phyloP scores from a whole-genome alignment of 2,888 invertebrate species.

The Encarsia formosa region DNA sequence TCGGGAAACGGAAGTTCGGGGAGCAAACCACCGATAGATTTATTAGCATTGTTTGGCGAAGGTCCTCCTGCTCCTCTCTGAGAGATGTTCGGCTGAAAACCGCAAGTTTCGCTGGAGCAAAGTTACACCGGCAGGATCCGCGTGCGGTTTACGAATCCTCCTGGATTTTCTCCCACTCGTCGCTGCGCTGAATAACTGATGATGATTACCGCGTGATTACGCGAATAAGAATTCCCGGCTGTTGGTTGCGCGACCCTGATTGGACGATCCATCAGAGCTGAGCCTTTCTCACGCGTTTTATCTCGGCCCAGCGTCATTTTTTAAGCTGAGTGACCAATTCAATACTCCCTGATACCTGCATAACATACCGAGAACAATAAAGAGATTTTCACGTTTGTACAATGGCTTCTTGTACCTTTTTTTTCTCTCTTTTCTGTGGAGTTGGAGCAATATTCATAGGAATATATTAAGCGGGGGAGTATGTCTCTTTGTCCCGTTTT shows the following conservation, averaged over 20 bases:
- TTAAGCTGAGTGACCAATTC: too few species aligned
- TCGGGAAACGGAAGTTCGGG: constrained; percentile 23
- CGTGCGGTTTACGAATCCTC: too few species aligned
- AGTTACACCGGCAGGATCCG: constrained; percentile 22
- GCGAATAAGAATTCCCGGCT: too few species aligned
- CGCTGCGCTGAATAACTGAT: background rate
- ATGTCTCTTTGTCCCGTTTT: constrained; percentile 24
- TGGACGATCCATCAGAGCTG: constrained; percentile 58
- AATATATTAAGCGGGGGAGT: constrained; percentile 45
- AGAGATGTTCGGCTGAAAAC: constrained; percentile 34
- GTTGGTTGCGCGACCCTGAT: constrained; percentile 57
- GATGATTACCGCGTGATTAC: too few species aligned
- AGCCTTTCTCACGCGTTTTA: constrained; percentile 25
- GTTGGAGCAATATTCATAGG: constrained; percentile 46
- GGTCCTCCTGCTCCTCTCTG: constrained; percentile 31
- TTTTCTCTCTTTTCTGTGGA: constrained; percentile 2
- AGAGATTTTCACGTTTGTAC: too few species aligned
- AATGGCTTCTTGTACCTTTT: background rate
- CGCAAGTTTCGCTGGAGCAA: constrained; percentile 31
- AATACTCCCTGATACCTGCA: too few species aligned
- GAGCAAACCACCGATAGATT: constrained; percentile 24
- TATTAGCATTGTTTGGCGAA: constrained; percentile 29
- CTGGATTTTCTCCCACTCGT: too few species aligned
- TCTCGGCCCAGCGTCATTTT: constrained; percentile 15
- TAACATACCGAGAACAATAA: too few species aligned